Base-by-base conservation (phyloP, 2,888 invertebrate genomes). In the Tetranychus truncatus region DNA sequence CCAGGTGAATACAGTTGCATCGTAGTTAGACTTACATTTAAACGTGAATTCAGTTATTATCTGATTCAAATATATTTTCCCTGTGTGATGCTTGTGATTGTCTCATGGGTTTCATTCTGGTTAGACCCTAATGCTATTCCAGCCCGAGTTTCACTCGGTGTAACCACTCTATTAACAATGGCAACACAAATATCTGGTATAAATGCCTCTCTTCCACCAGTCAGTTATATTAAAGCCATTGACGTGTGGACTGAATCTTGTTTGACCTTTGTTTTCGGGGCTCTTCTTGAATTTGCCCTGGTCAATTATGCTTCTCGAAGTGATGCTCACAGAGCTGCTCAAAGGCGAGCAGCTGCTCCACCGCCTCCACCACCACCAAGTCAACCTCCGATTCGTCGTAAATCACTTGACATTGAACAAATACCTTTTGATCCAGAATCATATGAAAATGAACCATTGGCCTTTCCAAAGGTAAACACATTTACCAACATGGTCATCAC, bases 51-150 rank as follows among this genome's bases (percentile, higher is more conserved):
- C 89, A 91, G 92, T 85, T 97, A 96, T 89, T 97, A 97, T 87
- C 88, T 97, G 82, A 95, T 97, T 83, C 96, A 96, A 88, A 94
- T 96, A 86, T 97, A 97, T 88, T 94, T 96, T 83, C 97, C 97
- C 75, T 96, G 95, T 87, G 94, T 94, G 86, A 95, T 95, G 95
- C 85, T 95, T 83, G 94, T 95, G 84, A 94, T 95, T 84, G 94
- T 95, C 78, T 94, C 94, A 78, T 95, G 95, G 95, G 94, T 95
- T 80, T 93, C 92, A 79, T 95, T 95, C 86, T 95, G 94, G 94
- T 86, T 83, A 81, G 94, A 95, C 86, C 93, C 93, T 87, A 93
- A 93, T 81, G 94, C 94, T 77, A 92, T 94, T 78, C 94, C 94
- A 74, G 95, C 94, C 76, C 88, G 94, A 81, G 94, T 95, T 72